Conservation (phyloP, 2,113 vertebrate genomes). For the Thryonomys swinderianus region DNA sequence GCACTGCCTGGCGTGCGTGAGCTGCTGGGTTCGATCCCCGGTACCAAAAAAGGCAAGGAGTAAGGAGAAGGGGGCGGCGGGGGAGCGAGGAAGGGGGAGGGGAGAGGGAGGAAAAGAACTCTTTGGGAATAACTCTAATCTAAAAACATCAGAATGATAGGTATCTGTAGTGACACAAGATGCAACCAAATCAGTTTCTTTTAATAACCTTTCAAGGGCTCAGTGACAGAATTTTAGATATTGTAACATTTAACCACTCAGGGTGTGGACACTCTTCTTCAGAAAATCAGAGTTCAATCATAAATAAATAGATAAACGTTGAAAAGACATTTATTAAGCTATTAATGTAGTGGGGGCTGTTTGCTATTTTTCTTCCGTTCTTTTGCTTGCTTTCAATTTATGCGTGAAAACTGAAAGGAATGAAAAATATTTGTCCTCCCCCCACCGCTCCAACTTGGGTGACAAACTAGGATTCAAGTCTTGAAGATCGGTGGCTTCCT, state of each 20-base stretch:
- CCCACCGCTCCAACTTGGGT: background rate
- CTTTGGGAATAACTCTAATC: background rate
- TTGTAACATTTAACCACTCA: background rate
- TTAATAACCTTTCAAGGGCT: conserved; percentile 7
- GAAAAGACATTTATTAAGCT: background rate
- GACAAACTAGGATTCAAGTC: background rate
- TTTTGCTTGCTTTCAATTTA: conserved; percentile 5
- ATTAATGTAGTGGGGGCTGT: background rate
- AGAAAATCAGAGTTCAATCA: conserved; percentile 29
- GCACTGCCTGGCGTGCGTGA: too few species aligned
- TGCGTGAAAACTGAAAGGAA: background rate
- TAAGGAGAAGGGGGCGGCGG: too few species aligned
- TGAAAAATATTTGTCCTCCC: background rate
- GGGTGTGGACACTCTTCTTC: background rate
- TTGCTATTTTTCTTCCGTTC: background rate
- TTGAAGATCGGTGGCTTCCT: background rate
- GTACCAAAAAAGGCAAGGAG: background rate
- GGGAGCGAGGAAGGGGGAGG: rapidly evolving
- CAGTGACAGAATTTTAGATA: background rate
- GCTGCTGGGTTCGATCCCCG: background rate
- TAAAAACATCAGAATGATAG: background rate
- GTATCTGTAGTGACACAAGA: background rate
- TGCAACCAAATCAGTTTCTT: background rate
- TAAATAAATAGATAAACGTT: background rate
- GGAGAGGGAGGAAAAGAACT: background rate